These are phyloP conservation scores for Labeo catla DNA, from an alignment of 2,113 vertebrate species.

Conservation along the genomic window DNA sequence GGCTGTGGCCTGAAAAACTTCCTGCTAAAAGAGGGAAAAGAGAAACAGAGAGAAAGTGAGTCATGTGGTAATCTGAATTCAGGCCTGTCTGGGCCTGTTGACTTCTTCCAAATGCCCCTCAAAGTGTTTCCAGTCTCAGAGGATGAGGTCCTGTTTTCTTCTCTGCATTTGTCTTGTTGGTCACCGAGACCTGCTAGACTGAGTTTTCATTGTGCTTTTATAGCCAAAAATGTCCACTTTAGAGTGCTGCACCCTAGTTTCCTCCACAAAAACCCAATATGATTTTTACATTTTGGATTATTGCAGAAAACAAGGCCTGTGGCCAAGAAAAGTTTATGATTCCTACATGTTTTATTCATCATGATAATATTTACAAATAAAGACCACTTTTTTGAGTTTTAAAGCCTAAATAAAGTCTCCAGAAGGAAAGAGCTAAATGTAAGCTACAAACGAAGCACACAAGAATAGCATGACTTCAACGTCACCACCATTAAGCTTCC, in stretches of 20 bases:
- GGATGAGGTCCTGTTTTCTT: constrained; percentile 27
- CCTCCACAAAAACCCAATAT: not conserved
- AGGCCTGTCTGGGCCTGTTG: constrained; percentile 77
- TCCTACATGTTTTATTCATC: not conserved
- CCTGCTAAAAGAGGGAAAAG: constrained; percentile 48
- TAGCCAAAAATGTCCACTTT: not conserved
- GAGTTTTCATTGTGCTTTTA: not conserved
- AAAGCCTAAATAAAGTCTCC: not conserved
- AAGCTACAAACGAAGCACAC: too few species aligned
- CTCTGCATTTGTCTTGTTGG: not conserved
- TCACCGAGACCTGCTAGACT: not conserved
- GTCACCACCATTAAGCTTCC: too few species aligned
- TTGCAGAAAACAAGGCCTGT: not conserved
- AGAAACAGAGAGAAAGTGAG: constrained; percentile 45
- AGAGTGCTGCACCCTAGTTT: not conserved
- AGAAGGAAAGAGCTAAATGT: not conserved
- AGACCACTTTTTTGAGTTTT: not conserved
- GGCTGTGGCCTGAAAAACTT: constrained; percentile 62
- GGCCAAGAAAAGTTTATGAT: not conserved
- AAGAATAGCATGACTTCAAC: too few species aligned
- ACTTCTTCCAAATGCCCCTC: constrained; percentile 66
- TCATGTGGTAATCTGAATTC: constrained; percentile 76
- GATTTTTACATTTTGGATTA: not conserved
- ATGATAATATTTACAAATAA: not conserved
- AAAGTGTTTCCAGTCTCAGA: constrained; percentile 66